phyloP scores from a whole-genome alignment of 2,113 vertebrate species.

The Corvus hawaiiensis region DNA sequence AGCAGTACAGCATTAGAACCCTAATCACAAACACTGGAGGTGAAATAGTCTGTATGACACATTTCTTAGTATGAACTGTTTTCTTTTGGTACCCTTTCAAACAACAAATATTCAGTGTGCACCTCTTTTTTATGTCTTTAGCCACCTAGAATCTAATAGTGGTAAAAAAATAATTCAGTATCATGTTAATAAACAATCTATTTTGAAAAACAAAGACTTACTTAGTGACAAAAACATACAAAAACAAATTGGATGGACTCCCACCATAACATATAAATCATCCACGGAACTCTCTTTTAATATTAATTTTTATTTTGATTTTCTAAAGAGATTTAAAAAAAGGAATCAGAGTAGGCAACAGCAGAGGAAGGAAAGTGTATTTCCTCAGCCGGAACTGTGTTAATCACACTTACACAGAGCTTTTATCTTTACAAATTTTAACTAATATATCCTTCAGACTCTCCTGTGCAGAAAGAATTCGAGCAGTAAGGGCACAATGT shows the following conservation, averaged over 20 bases:
- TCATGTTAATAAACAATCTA: neutral
- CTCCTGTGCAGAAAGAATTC: neutral
- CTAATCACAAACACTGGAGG: conserved; percentile 53
- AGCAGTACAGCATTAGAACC: conserved; percentile 57
- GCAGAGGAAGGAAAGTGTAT: neutral
- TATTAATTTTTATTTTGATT: neutral
- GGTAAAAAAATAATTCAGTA: neutral
- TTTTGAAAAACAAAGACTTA: neutral
- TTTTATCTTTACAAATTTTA: conserved; percentile 21
- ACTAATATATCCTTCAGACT: neutral
- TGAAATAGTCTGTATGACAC: neutral
- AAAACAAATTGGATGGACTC: neutral
- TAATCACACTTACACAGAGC: neutral
- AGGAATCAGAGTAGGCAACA: neutral
- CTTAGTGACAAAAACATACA: neutral
- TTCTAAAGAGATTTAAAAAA: neutral
- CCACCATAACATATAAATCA: neutral
- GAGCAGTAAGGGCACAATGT: neutral
- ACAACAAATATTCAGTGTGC: neutral
- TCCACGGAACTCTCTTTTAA: neutral
- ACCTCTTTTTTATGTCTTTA: neutral
- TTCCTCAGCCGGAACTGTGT: neutral
- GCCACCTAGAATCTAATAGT: neutral
- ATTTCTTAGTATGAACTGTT: neutral
- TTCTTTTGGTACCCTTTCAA: neutral